Base-by-base conservation (phyloP, 2,888 invertebrate genomes). In the Exocentrus adspersus region DNA sequence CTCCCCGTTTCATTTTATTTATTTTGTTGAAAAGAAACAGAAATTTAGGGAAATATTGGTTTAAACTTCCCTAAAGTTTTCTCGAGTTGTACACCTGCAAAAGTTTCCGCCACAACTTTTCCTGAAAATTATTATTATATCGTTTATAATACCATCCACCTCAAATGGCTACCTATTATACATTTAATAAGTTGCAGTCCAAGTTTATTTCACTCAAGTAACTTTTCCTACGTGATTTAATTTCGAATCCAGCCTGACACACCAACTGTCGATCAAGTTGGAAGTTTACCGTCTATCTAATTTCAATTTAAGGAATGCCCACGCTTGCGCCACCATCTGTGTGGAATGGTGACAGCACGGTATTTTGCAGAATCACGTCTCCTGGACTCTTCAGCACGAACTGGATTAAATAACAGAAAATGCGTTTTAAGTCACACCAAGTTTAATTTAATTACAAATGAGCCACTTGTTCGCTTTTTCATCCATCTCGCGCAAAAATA, bases 251-350 rank as follows among this genome's bases (percentile, higher is more conserved):
- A 12, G 16, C 28, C 57, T 64, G 46, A 56, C 62, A 65, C 71
- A 69, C 71, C 74, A 73, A 74, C 72, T 73, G 75, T 73, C 75
- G 73, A 75, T 75, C 75, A 75, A 74, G 59, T 69, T 67, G 54
- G 64, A 70, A 74, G 72, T 69, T 75, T 70, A 64, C 64, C 72
- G 72, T 72, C 72, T 70, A 75, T 73, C 76, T 76, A 75, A 76
- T 76, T 75, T 73, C 73, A 75, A 74, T 75, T 76, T 74, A 64
- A 72, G 74, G 69, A 75, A 72, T 73, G 59, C 72, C 70, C 70
- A 64, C 66, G 69, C 32, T 67, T 17, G 68, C 67, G 68, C 59
- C 69, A 64, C 64, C 70, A 70, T 69, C 71, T 72, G 72, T 60
- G 65, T 62, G 60, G 66, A 58, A 67, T 12, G 21, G 42, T 54